Evolutionary conservation across 2,113 vertebrate species (phyloP).

Genomic region (Elaphurus davidianus): DNA sequence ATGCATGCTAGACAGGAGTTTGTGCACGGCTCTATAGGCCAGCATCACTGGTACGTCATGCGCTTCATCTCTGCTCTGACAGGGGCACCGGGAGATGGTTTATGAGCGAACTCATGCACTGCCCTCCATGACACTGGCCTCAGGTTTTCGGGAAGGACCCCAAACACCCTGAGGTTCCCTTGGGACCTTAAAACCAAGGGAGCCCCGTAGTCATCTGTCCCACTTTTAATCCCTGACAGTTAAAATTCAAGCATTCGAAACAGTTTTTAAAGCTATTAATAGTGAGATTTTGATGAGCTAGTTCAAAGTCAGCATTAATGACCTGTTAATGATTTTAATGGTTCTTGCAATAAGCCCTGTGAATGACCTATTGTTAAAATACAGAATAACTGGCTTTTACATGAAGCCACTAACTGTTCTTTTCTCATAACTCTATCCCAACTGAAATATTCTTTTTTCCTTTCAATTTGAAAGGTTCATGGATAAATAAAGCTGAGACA

Average conservation of each 20-base stretch:
- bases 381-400: slow-evolving; percentile 44
- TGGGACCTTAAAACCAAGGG: background rate
- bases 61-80: background rate
- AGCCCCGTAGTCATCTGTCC: background rate
- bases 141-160: background rate
- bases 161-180: background rate
- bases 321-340: slow-evolving; percentile 71
- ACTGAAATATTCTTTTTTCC: slow-evolving; percentile 30
- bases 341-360: slow-evolving; percentile 37
- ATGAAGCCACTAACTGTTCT: slow-evolving; percentile 58
- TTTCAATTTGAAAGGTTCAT: background rate
- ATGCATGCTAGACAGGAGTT: slow-evolving; percentile 15
- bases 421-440: slow-evolving; percentile 7
- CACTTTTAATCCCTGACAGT: slow-evolving; percentile 20
- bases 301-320: slow-evolving; percentile 66
- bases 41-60: background rate
- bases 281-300: slow-evolving; percentile 61
- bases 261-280: slow-evolving; percentile 54
- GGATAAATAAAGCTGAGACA: background rate
- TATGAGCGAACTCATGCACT: background rate
- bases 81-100: background rate
- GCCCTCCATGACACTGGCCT: background rate
- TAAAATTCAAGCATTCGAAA: slow-evolving; percentile 48
- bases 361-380: slow-evolving; percentile 63
- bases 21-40: background rate